These are phyloP conservation scores for Ormia ochracea DNA, from an alignment of 2,888 invertebrate species.

Conservation along the genomic window DNA sequence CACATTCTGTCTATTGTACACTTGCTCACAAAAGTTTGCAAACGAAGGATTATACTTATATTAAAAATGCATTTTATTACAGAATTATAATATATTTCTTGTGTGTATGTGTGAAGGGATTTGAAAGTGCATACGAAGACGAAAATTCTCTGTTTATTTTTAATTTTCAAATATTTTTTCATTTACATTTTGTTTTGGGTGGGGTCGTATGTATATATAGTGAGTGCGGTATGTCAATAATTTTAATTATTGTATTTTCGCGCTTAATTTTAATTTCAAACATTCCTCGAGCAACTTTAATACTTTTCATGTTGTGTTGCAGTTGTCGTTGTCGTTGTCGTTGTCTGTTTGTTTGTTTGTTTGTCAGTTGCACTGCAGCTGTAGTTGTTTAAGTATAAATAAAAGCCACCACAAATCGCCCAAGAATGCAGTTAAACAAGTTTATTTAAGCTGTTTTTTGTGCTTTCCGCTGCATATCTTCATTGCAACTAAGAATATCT, in stretches of 20 bases:
- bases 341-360: too few relatives aligned
- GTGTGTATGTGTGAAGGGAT: too few relatives aligned
- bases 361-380: background rate
- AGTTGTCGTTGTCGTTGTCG: too few relatives aligned
- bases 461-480: background rate
- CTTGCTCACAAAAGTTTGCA: too few relatives aligned
- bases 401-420: slow-evolving; percentile 35
- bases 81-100: too few relatives aligned
- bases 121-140: background rate
- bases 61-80: too few relatives aligned
- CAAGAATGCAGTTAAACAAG: slow-evolving; percentile 60
- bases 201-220: too few relatives aligned
- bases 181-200: background rate
- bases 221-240: background rate
- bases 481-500: slow-evolving; percentile 29
- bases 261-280: slow-evolving; percentile 33
- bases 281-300: background rate
- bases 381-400: slow-evolving; percentile 18
- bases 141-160: background rate
- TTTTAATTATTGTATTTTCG: slow-evolving; percentile 32
- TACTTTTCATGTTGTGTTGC: background rate
- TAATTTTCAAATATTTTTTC: background rate
- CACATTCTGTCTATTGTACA: too few relatives aligned
- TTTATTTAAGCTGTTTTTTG: slow-evolving; percentile 38
- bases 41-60: too few relatives aligned